phyloP scores from a whole-genome alignment of 2,113 vertebrate genomes.

The Siniperca chuatsi region DNA sequence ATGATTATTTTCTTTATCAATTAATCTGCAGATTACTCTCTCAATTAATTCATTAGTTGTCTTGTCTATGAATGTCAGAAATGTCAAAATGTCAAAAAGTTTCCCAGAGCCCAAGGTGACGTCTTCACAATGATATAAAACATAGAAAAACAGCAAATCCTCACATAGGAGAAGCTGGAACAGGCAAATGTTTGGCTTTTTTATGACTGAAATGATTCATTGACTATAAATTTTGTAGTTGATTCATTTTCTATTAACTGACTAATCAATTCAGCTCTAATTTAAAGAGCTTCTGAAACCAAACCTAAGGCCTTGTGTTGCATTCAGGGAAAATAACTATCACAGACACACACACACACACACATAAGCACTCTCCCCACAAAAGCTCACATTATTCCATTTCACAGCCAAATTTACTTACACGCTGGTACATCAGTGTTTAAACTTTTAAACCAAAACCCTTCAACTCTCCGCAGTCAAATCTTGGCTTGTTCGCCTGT shows the following conservation, averaged over 20 bases:
- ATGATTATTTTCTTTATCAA: neutral
- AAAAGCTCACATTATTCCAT: conserved; percentile 10
- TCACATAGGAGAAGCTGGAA: neutral
- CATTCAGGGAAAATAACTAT: neutral
- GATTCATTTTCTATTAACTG: neutral
- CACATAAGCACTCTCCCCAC: neutral
- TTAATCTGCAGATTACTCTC: neutral
- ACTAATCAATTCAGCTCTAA: neutral
- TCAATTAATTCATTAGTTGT: neutral
- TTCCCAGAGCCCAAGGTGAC: neutral
- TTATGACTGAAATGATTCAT: neutral
- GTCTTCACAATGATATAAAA: too few species aligned
- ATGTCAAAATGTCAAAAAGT: too few species aligned
- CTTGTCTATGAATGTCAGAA: neutral
- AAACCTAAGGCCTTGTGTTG: neutral
- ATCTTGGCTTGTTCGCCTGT: conserved; percentile 12
- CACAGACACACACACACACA: neutral
- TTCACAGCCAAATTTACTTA: conserved; percentile 6
- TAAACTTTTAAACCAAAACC: conserved; percentile 37
- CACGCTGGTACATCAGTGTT: neutral
- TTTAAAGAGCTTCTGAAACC: neutral
- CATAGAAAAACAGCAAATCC: neutral
- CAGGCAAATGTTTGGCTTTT: neutral
- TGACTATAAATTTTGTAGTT: neutral
- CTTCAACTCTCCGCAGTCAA: conserved; percentile 7